Base-by-base conservation (phyloP, 1,140 invertebrate species). In the Drosophila quadrilineata region DNA sequence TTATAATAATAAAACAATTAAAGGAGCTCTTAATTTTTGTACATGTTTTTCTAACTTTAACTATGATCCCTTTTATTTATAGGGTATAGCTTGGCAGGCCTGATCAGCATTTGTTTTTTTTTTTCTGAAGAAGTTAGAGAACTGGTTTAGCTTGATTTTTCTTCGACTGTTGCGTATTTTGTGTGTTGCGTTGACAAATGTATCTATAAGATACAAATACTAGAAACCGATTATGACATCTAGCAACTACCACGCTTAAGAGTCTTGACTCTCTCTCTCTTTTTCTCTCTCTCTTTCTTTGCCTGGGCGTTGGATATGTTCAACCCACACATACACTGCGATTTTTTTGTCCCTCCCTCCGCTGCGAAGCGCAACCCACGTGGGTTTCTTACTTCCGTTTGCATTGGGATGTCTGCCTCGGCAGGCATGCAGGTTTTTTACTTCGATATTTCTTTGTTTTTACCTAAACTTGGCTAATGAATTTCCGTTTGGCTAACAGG, bases 391-490 rank as follows among this genome's bases (percentile, higher is more conserved):
- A 82, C 50, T 80, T 82, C 77, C 76, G 76, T 56, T 79, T 60
- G 69, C 66, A 70, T 66, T 70, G 38, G 40, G 22, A 19, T 24
- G 26, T 24, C 22, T n/a, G n/a, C n/a, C n/a, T n/a, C n/a, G n/a
- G 59, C 14, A 31, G n/a, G 58, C 58, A 17, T 58, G 65, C 36
- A 40, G 26, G n/a, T 43, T 43, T 21, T 16, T 35, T n/a, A n/a
- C n/a, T n/a, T n/a, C n/a, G 12, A 14, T 26, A 12, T 10, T 6
- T 10, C 2, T 21, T 41, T 33, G n/a, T 58, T 52, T 45, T 46
- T 49, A n/a, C n/a, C n/a, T n/a, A n/a, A 59, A 70, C 53, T 65
- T 77, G 77, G 70, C 77, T 84, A 85, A 84, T 84, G 79, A 84
- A 82, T 84, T 84, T 84, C 79, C 77, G 77, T 60, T 85, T 43